Conservation (phyloP, 2,797 vertebrate species). For the Artibeus lituratus region DNA sequence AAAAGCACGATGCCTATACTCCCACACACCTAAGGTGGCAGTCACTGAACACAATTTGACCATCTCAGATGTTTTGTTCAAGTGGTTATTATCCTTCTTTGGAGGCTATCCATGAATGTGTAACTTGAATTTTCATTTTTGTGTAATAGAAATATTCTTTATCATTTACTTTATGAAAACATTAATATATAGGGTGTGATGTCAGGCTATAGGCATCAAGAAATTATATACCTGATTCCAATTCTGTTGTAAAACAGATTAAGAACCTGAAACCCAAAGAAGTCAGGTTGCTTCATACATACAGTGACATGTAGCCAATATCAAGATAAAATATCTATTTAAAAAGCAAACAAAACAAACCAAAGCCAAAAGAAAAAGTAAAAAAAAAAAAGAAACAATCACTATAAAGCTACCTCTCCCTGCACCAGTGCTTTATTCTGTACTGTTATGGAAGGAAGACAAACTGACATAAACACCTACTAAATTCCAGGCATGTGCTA, state of each 20-base stretch:
- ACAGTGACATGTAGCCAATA: neutral
- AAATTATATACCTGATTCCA: neutral
- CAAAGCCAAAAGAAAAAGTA: neutral
- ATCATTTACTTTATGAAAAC: neutral
- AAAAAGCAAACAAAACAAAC: neutral
- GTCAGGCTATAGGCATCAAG: neutral
- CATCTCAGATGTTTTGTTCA: neutral
- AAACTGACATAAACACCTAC: neutral
- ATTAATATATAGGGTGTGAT: neutral
- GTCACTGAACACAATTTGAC: neutral
- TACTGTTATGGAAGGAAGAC: neutral
- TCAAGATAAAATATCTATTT: neutral
- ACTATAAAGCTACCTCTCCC: neutral
- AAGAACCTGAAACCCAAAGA: neutral
- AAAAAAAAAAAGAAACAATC: neutral
- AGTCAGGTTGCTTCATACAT: neutral
- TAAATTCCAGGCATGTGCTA: neutral
- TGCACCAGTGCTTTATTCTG: neutral
- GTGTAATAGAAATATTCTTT: neutral
- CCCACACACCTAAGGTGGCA: accelerated
- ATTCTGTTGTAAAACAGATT: neutral
- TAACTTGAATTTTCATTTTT: neutral
- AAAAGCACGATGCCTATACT: neutral
- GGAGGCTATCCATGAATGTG: neutral
- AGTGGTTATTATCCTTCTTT: neutral